Evolutionary conservation across 2,888 invertebrate species (phyloP).

Genomic region (Melanostoma scalare): DNA sequence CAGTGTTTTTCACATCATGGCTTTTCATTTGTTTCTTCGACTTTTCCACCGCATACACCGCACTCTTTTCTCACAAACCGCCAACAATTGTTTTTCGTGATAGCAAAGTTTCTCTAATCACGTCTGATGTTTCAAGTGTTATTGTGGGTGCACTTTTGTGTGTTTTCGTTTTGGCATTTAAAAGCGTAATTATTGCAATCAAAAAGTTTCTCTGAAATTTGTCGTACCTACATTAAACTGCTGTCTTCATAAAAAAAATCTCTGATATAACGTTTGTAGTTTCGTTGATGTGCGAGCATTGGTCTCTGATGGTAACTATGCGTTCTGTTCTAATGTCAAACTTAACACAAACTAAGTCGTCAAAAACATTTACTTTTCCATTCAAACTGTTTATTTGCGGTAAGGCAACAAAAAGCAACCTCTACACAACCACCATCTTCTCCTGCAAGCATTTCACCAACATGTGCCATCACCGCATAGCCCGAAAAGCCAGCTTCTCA

Average conservation of each 20-base stretch:
- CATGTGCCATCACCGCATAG: background rate
- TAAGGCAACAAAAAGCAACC: conserved; percentile 15
- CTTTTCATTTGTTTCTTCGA: background rate
- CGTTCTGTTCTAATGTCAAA: conserved; percentile 31
- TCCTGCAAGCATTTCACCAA: too few species aligned
- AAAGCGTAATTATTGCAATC: conserved; percentile 43
- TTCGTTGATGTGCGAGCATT: background rate
- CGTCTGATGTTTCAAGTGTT: conserved; percentile 38
- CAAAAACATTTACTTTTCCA: conserved; percentile 50
- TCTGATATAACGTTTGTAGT: conserved; percentile 4
- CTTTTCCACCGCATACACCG: conserved; percentile 12
- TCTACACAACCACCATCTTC: too few species aligned
- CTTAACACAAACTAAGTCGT: conserved; percentile 30
- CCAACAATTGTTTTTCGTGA: conserved; percentile 11
- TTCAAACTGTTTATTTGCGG: conserved; percentile 50
- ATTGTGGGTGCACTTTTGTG: conserved; percentile 45
- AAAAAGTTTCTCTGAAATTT: conserved; percentile 39
- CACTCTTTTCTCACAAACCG: conserved; percentile 5
- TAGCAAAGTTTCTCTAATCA: conserved; percentile 20
- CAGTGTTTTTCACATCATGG: background rate
- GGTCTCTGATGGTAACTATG: conserved; percentile 4
- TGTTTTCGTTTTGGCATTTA: conserved; percentile 48
- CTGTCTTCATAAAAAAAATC: background rate
- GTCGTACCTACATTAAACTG: background rate
- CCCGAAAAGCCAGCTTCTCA: conserved; percentile 10